Evolutionary conservation across 2,888 invertebrate genomes (phyloP), one percentile per base, ranked within the genome.

Genomic region (Digitonthophagus gazella): DNA sequence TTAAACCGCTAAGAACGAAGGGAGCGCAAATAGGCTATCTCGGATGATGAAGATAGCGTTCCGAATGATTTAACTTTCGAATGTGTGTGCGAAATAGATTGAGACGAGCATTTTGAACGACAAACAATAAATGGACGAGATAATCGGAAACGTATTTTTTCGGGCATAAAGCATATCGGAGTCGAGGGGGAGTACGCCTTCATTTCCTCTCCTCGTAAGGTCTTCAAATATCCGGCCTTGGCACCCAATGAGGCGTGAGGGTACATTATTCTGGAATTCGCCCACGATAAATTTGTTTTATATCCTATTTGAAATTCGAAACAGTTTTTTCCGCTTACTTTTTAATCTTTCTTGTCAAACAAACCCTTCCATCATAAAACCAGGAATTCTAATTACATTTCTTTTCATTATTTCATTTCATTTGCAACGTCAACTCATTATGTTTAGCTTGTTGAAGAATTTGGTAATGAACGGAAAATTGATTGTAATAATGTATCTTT

Each of bases 201-300:
- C 61, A 19, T n/a, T 61, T n/a, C 19, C 66, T 56, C 66, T 70
- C 71, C 68, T 72, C 71, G 66, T 68, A 67, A 64, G 69, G 70
- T 69, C 68, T 70, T 74, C 73, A 73, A 74, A 73, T 73, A 74
- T 74, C 73, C 74, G 73, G 64, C 73, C 71, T 71, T 69, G 69
- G 71, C 22, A 67, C 69, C 67, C 74, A 74, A 74, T 72, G 74
- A 71, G 72, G 71, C 72, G 72, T 73, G 65, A 68, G 28, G 69
- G 71, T 65, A 71, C 71, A 71, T 71, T 70, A 73, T 71, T 67
- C 70, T 67, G 67, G 70, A 72, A 74, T 74, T 72, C 72, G 71
- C 71, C 73, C 72, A 70, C 72, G 67, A 68, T 66, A 72, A 71
- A 71, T 70, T 70, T 71, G 19, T 58, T 72, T 71, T 70, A 69